phyloP scores from a whole-genome alignment of 2,797 vertebrate genomes.

The Lutjanus argentimaculatus region DNA sequence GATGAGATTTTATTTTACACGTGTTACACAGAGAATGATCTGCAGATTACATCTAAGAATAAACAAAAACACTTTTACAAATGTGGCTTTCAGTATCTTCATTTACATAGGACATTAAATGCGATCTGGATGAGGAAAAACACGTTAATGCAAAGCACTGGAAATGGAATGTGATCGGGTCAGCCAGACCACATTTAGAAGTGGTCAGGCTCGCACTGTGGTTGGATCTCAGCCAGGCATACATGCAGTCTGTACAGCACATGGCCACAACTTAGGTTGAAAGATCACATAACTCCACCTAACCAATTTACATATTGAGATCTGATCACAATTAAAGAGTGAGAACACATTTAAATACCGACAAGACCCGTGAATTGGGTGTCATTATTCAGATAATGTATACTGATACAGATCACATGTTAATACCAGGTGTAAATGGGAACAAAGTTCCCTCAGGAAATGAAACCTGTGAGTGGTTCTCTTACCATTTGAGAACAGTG shows the following conservation, averaged over 20 bases:
- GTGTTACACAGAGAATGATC: not conserved
- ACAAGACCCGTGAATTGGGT: not conserved
- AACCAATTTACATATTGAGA: not conserved
- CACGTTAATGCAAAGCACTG: too few species aligned
- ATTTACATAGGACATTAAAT: too few species aligned
- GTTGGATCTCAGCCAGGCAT: not conserved
- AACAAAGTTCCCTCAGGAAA: not conserved
- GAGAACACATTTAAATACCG: too few species aligned
- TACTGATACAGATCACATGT: not conserved
- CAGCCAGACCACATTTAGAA: not conserved
- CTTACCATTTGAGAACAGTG: conserved; percentile 95
- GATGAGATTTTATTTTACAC: not conserved
- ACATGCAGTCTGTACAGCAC: not conserved
- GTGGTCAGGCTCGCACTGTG: not conserved
- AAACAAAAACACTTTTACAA: not conserved
- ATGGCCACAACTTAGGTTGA: too few species aligned
- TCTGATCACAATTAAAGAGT: not conserved
- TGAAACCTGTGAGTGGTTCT: not conserved
- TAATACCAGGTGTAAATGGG: not conserved
- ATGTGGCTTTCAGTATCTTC: too few species aligned
- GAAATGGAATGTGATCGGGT: too few species aligned
- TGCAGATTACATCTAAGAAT: not conserved
- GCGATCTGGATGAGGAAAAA: too few species aligned
- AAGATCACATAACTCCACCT: not conserved
- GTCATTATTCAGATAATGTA: not conserved